Conservation (phyloP, 2,888 invertebrate species). For the Allophyes oxyacanthae region DNA sequence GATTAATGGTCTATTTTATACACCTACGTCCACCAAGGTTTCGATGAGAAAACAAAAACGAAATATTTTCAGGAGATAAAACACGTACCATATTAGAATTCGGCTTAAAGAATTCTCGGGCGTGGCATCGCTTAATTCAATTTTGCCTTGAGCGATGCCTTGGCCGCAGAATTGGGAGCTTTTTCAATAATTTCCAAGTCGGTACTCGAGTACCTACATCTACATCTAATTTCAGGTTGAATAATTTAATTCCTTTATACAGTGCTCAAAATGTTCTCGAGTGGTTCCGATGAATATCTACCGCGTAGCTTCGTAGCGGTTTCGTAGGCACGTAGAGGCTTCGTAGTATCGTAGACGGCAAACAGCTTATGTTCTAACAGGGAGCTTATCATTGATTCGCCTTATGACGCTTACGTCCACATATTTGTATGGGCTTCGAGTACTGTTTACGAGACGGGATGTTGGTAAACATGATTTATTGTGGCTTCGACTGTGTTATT, state of each 20-base stretch:
- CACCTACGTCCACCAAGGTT: neutral
- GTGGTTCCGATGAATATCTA: slow-evolving; percentile 9
- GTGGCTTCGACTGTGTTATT: too few relatives aligned
- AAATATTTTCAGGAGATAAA: slow-evolving; percentile 18
- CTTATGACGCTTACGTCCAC: neutral
- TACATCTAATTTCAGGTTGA: slow-evolving; percentile 31
- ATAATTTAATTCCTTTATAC: slow-evolving; percentile 42
- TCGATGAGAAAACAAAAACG: neutral
- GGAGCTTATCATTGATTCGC: neutral
- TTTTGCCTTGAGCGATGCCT: slow-evolving; percentile 37
- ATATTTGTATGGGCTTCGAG: neutral
- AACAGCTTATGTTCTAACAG: neutral
- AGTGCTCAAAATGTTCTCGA: slow-evolving; percentile 19
- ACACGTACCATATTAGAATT: slow-evolving; percentile 46
- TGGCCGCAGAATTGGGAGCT: slow-evolving; percentile 35
- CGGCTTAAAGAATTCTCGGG: slow-evolving; percentile 28
- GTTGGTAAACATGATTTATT: neutral
- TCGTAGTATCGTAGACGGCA: slow-evolving; percentile 12
- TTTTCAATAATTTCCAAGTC: slow-evolving; percentile 45
- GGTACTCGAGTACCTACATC: slow-evolving; percentile 16
- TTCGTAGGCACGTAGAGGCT: slow-evolving; percentile 5
- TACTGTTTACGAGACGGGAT: neutral
- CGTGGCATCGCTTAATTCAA: slow-evolving; percentile 37
- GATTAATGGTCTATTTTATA: neutral
- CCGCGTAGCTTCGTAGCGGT: slow-evolving; percentile 27